These are phyloP conservation scores for Torymus auratus DNA, from an alignment of 2,888 invertebrate genomes.

Conservation along the genomic window DNA sequence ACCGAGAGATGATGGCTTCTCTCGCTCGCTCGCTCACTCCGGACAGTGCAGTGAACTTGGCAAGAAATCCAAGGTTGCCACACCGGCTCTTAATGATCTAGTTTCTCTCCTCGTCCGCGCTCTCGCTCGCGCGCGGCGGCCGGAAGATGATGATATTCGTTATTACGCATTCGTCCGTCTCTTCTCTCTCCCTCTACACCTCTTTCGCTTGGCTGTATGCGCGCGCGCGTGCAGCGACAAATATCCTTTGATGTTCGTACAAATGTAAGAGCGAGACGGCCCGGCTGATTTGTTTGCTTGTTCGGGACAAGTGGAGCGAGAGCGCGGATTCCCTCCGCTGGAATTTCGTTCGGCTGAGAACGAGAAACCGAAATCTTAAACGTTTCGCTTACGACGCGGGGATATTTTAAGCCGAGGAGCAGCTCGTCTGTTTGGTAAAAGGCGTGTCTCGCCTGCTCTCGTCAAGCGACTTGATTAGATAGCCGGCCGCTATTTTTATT, in stretches of 20 bases:
- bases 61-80: constrained; percentile 74
- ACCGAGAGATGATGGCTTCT: constrained; percentile 41
- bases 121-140: constrained; percentile 49
- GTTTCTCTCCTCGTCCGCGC: constrained; percentile 66
- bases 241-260: constrained; percentile 5
- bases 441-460: neutral
- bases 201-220: too few species aligned
- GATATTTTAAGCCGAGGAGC: constrained; percentile 18
- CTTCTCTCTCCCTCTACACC: neutral
- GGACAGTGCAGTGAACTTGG: constrained; percentile 74
- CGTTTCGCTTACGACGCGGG: neutral
- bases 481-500: constrained; percentile 28
- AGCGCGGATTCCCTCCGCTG: neutral
- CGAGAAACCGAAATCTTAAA: constrained; percentile 18
- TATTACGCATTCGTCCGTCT: constrained; percentile 58
- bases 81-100: constrained; percentile 72
- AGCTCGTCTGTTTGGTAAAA: constrained; percentile 20
- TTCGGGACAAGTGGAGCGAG: neutral
- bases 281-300: constrained; percentile 12
- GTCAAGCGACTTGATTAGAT: constrained; percentile 38
- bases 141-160: constrained; percentile 65
- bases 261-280: neutral
- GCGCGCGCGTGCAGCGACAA: neutral
- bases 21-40: constrained; percentile 1
- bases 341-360: neutral